Evolutionary conservation across 2,888 invertebrate species (phyloP), one percentile per base, ranked within the genome.

Genomic region (Oscheius sp.): DNA sequence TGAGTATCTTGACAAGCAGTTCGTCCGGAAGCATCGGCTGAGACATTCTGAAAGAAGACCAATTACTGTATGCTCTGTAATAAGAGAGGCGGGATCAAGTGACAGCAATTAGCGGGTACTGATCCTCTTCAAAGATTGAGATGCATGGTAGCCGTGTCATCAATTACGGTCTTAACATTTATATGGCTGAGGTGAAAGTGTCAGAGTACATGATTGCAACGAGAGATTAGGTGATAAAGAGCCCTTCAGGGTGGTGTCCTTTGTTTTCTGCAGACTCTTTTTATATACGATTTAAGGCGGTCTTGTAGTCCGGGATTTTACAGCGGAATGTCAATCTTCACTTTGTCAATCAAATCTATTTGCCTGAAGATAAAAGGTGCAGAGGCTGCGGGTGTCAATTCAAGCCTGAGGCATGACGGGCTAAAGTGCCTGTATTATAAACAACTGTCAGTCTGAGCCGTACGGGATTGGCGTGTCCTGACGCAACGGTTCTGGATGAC

Each of bases 291-390:
- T 42, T 48, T 63, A 35, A 21, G 42, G 42, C 42, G 42, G 47
- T n/a, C 63, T 63, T 63, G 63, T 63, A 63, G 63, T 21, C 48
- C 63, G 48, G 68, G 68, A 68, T 68, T 68, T 68, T 68, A 68
- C 68, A 68, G 68, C 55, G 55, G 68, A 68, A 68, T 55, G 68
- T 68, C 68, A 68, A 68, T 65, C 65, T 48, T 50, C 65, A 65
- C 32, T 68, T 68, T 68, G 68, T 68, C 68, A 53, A 68, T 53
- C 68, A 68, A 68, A 68, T 68, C n/a, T 68, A 68, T 55, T 68
- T 68, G 55, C 55, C 68, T 53, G 68, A 55, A 68, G 68, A 68
- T 68, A 68, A 68, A 68, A 68, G 68, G 68, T 68, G 68, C 68
- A 68, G 55, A 7, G 42, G 42, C 21, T 21, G n/a, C 13, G 68